These are phyloP conservation scores for Kryptolebias ocellatus DNA, from an alignment of 2,797 vertebrate species.

Conservation along the genomic window DNA sequence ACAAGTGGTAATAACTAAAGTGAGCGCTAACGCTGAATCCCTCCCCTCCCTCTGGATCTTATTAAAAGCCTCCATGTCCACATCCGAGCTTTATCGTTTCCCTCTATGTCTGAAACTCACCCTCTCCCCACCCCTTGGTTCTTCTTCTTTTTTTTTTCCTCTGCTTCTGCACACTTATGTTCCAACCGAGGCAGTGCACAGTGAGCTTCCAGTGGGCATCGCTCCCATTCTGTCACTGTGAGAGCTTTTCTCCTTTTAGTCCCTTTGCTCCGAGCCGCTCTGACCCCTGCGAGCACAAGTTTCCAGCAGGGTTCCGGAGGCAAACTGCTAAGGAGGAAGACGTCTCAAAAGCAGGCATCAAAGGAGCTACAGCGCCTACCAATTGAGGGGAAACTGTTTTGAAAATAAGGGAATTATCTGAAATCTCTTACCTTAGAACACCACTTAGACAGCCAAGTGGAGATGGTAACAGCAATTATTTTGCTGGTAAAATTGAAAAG, in stretches of 20 bases:
- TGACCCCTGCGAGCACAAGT: conserved; percentile 47
- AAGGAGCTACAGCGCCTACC: background rate
- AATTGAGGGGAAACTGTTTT: no score
- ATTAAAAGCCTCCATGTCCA: conserved; percentile 28
- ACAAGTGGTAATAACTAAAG: conserved; percentile 52
- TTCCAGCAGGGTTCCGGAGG: conserved; percentile 4
- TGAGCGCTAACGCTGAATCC: conserved; percentile 10
- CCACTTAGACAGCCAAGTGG: no score
- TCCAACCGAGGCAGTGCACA: conserved; percentile 21
- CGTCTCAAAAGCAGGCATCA: background rate
- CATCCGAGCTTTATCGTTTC: conserved; percentile 6
- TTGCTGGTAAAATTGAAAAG: no score
- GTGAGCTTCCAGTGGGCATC: conserved; percentile 21
- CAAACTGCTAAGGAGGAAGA: background rate
- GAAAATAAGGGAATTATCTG: no score
- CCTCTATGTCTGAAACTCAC: background rate
- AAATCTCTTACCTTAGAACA: no score
- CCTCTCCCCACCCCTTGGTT: background rate
- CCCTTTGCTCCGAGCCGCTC: conserved; percentile 30
- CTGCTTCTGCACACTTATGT: conserved; percentile 22
- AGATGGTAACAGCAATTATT: no score
- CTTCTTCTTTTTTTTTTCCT: conserved; percentile 2
- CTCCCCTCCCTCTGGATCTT: conserved; percentile 14
- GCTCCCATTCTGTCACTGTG: conserved; percentile 62
- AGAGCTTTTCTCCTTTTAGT: conserved; percentile 43